A percentile compares a stretch with the other conserved stretches of the same genome.
Evolutionary conservation across 2,797 vertebrate species (phyloP).

Genomic region (Parauchenoglanis ngamensis): DNA sequence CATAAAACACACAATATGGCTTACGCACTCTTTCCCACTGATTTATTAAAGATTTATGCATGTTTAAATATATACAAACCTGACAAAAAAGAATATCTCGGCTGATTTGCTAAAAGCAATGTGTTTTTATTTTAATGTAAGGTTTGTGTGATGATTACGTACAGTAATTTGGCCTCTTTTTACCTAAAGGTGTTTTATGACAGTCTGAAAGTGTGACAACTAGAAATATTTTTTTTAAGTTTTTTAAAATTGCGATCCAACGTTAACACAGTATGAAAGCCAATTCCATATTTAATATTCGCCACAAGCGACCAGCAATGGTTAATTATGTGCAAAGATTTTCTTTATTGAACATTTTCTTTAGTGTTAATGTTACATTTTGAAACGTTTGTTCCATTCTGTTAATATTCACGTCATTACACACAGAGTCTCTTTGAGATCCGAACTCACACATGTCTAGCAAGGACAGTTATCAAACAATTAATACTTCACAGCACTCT

Average conservation of each 20-base stretch:
- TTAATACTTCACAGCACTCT: background rate
- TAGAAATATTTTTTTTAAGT: background rate
- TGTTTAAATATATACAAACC: background rate
- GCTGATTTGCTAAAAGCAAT: background rate
- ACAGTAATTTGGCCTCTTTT: background rate
- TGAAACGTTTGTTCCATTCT: too few relatives aligned
- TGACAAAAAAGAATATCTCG: background rate
- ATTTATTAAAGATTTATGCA: conserved; percentile 1
- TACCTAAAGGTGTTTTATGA: background rate
- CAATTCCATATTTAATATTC: background rate
- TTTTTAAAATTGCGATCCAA: background rate
- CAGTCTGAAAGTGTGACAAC: background rate
- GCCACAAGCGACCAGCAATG: background rate
- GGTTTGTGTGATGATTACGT: background rate
- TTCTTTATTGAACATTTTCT: background rate
- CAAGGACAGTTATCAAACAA: background rate
- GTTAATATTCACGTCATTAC: background rate
- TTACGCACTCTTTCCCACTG: background rate
- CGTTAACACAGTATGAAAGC: background rate
- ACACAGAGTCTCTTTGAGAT: background rate
- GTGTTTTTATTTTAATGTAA: background rate
- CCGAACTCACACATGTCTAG: background rate
- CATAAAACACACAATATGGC: conserved; percentile 7
- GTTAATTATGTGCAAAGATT: background rate
- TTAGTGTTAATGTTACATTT: background rate